Evolutionary conservation across 2,797 vertebrate genomes (phyloP).

Genomic region (Semaprochilodus insignis): DNA sequence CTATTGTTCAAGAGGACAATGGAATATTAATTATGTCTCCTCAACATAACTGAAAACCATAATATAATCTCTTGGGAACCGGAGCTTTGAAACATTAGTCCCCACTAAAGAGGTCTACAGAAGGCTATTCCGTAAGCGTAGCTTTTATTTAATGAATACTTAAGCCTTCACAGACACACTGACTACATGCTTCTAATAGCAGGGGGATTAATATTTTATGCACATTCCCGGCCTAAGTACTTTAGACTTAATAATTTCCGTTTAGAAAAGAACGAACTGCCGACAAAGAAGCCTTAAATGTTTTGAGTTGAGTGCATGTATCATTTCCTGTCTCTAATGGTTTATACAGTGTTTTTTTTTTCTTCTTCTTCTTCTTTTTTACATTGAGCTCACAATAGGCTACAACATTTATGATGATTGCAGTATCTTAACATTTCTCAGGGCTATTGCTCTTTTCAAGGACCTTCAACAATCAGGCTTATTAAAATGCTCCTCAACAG

Average conservation of each 20-base stretch:
- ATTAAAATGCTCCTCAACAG: neutral
- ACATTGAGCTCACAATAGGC: neutral
- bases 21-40: constrained; percentile 10
- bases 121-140: constrained; percentile 57
- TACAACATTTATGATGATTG: neutral
- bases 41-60: constrained; percentile 7
- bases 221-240: constrained; percentile 68
- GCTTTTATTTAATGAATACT: constrained; percentile 69
- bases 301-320: constrained; percentile 30
- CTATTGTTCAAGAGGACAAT: constrained; percentile 26
- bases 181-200: constrained; percentile 70
- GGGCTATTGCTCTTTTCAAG: neutral
- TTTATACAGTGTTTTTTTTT: neutral
- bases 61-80: constrained; percentile 1
- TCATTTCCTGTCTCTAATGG: constrained; percentile 35
- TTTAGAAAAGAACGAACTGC: constrained; percentile 51
- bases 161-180: constrained; percentile 69
- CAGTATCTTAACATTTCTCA: constrained; percentile 13
- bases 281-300: constrained; percentile 45
- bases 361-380: neutral
- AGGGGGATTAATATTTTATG: constrained; percentile 73
- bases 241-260: constrained; percentile 66
- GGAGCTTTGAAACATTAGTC: constrained; percentile 35
- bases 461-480: neutral
- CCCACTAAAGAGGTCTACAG: constrained; percentile 51